A percentile compares a stretch with the other conserved stretches of the same genome.
phyloP scores from a whole-genome alignment of 2,888 invertebrate genomes.

The Lamellibrachia columna region DNA sequence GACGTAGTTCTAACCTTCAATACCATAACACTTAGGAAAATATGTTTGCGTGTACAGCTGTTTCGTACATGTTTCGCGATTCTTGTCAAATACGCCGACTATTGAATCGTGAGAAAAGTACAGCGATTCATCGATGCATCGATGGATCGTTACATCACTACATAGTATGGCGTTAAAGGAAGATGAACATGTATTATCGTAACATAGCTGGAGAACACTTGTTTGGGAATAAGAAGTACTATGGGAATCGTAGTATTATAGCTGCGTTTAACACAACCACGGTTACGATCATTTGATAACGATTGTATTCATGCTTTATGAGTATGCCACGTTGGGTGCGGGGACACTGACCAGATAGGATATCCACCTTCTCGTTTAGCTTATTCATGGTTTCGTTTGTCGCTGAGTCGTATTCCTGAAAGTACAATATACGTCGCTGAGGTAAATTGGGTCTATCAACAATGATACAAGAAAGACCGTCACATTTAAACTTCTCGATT shows the following conservation, averaged over 20 bases:
- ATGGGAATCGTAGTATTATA: not conserved
- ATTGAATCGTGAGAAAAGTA: too few relatives aligned
- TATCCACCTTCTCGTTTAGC: not conserved
- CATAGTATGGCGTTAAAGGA: too few relatives aligned
- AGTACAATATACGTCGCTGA: not conserved
- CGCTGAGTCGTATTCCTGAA: constrained; percentile 3
- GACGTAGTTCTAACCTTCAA: too few relatives aligned
- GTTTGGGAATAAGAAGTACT: not conserved
- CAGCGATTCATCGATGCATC: too few relatives aligned
- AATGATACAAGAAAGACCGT: too few relatives aligned
- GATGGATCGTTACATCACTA: too few relatives aligned
- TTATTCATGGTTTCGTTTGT: not conserved
- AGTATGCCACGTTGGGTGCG: not conserved
- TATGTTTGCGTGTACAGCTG: too few relatives aligned
- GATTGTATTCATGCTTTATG: not conserved
- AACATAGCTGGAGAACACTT: not conserved
- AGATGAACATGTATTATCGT: not conserved
- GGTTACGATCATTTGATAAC: not conserved
- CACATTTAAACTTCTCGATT: too few relatives aligned
- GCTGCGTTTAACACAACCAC: not conserved
- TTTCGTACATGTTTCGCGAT: too few relatives aligned
- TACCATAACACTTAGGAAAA: too few relatives aligned
- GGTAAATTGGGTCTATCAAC: not conserved
- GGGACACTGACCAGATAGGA: not conserved
- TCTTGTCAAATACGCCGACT: too few relatives aligned